These are phyloP conservation scores for Endomychus coccineus DNA, from an alignment of 2,888 invertebrate species.

Conservation along the genomic window DNA sequence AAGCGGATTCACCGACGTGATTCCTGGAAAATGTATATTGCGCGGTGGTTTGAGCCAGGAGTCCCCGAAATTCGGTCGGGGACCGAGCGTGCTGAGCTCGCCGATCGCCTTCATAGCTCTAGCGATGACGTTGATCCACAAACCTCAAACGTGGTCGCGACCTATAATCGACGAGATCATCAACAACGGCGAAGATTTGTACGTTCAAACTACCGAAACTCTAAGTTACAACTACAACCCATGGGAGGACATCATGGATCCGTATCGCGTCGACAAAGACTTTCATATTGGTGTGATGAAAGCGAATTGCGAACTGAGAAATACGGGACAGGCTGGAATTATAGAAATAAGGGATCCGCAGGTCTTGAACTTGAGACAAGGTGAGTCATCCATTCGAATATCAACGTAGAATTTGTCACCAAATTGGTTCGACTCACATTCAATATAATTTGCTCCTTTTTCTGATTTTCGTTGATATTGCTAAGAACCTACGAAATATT, in stretches of 20 bases:
- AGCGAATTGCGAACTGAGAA: slow-evolving; percentile 43
- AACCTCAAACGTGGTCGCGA: slow-evolving; percentile 53
- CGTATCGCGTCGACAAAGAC: slow-evolving; percentile 40
- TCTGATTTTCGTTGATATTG: too few relatives aligned
- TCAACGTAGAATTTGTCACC: too few relatives aligned
- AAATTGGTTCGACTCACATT: too few relatives aligned
- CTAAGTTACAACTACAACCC: slow-evolving; percentile 50
- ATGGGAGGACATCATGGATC: slow-evolving; percentile 49
- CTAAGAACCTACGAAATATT: too few relatives aligned
- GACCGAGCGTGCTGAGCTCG: slow-evolving; percentile 48
- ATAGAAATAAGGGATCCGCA: slow-evolving; percentile 45
- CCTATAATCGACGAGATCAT: slow-evolving; percentile 52
- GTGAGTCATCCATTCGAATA: slow-evolving; percentile 29
- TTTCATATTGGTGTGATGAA: slow-evolving; percentile 44
- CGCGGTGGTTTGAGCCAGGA: slow-evolving; percentile 47
- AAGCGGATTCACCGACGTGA: slow-evolving; percentile 26
- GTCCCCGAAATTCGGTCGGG: slow-evolving; percentile 46
- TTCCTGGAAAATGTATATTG: slow-evolving; percentile 42
- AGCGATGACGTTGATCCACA: slow-evolving; percentile 53
- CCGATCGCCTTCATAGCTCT: slow-evolving; percentile 51
- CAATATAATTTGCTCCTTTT: too few relatives aligned
- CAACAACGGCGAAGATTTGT: slow-evolving; percentile 47
- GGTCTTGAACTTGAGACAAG: slow-evolving; percentile 39
- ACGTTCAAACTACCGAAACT: slow-evolving; percentile 45
- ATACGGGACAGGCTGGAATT: slow-evolving; percentile 44